Base-by-base conservation (phyloP, 2,888 invertebrate species). In the Sinelater perroti region DNA sequence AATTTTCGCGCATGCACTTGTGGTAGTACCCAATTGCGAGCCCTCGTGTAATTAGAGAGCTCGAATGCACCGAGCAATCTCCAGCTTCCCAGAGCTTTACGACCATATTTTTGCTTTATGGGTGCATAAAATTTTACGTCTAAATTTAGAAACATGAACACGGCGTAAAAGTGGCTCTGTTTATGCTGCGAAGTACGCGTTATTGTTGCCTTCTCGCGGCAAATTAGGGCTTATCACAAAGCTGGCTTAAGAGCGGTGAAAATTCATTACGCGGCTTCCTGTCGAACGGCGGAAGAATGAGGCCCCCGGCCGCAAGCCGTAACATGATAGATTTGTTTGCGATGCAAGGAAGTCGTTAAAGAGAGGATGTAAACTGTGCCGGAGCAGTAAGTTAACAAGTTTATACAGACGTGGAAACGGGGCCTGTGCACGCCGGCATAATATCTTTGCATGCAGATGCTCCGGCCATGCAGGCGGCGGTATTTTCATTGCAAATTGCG, bases 51-150 rank as follows among this genome's bases (percentile, higher is more conserved):
- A 53, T 53, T 42, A 28, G 24, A 35, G 36, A 35, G 18, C 31
- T 11, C 17, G 17, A 47, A 55, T 20, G 10, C 30, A 13, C 31
- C 1, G 45, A 51, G 51, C 31, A 50, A 51, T 50, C 51, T 56
- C 28, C 14, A 55, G 51, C 50, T 50, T 60, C 57, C 54, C 47
- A 58, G 51, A 36, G 50, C 28, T 54, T 62, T 62, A 60, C 51
- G 46, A 46, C 54, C 45, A 50, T 56, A 56, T 62, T 62, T 28
- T 14, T 47, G 13, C 28, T 62, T 60, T 62, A 62, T 49, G 60
- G 46, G 28, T 40, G 40, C 46, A 60, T 62, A 46, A 62, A 62
- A 45, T 56, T 62, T 62, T 56, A 60, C 45, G 54, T 62, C 60
- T 62, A 46, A 56, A 62, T 62, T 62, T 60, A 53, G 57, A 52